These are phyloP conservation scores for Cerastis rubricosa DNA, from an alignment of 2,888 invertebrate genomes.

Conservation along the genomic window DNA sequence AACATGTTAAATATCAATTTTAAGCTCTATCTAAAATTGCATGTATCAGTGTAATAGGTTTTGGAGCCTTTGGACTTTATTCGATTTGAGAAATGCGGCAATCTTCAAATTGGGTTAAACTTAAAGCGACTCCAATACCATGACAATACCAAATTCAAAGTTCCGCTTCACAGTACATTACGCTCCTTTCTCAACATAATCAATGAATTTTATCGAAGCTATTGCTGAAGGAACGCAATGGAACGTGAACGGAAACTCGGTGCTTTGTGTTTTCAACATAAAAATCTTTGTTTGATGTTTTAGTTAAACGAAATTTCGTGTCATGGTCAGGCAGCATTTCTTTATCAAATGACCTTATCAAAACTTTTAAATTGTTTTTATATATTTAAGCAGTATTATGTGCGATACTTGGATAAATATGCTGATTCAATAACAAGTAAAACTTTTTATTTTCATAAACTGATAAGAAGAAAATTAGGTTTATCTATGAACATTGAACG, in stretches of 20 bases:
- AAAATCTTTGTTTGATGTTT: constrained; percentile 39
- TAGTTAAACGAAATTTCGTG: constrained; percentile 47
- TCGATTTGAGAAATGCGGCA: constrained; percentile 8
- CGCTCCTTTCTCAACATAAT: constrained; percentile 48
- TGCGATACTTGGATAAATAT: no score
- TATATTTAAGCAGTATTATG: no score
- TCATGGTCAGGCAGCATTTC: constrained; percentile 46
- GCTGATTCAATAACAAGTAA: no score
- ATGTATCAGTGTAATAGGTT: background rate
- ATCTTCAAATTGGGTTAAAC: constrained; percentile 26
- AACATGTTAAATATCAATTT: constrained; percentile 19
- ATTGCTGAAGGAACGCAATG: constrained; percentile 49
- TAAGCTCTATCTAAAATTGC: background rate
- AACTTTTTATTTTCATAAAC: no score
- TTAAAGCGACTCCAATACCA: constrained; percentile 38
- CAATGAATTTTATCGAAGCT: constrained; percentile 56
- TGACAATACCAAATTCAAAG: constrained; percentile 45
- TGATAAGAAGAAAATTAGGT: no score
- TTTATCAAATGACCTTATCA: constrained; percentile 35
- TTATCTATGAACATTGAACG: no score
- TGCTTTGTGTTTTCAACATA: constrained; percentile 37
- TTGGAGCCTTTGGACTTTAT: background rate
- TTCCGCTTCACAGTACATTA: constrained; percentile 52
- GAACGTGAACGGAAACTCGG: constrained; percentile 47
- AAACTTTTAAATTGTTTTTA: constrained; percentile 20